Base-by-base conservation (phyloP, 2,888 invertebrate genomes). In the Idaea straminata region DNA sequence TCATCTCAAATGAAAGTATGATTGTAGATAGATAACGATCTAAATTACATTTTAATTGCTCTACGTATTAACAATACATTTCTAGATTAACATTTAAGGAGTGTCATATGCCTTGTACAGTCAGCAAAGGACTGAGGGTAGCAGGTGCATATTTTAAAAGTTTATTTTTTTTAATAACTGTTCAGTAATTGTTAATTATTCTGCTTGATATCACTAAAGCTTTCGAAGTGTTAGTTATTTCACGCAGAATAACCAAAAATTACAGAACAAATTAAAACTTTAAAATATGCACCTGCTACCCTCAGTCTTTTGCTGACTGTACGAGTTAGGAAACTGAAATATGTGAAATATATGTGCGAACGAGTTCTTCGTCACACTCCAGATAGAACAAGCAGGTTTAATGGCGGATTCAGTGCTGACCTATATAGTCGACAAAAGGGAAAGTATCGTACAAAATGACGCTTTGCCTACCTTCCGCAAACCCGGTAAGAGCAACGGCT, bases 381-480 rank as follows among this genome's bases (percentile, higher is more conserved):
- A 76, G 73, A 77, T 77, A 68, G 65, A 73, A 69, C 68, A 73
- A 77, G 73, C 74, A 72, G 72, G 74, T 73, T 76, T 77, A 76
- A 67, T 62, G 66, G 77, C 70, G 79, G 78, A 78, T 78, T 79
- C 76, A 71, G 69, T 73, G 74, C 70, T 83, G 86, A 86, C 86
- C 86, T 84, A 85, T 74, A 80, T 85, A 76, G 74, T 64, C 77
- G 69, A 65, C 71, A 80, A 75, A 76, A 74, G 74, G 77, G 78
- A 83, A 82, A 81, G 79, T 78, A 77, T 72, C 75, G 78, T 74
- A 76, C 74, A 71, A 81, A 83, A 82, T 82, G 80, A 83, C 80
- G 73, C 71, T 73, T 68, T 69, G 70, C 71, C 71, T 74, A 76
- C 78, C 82, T 84, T 83, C 78, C 73, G 77, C 75, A 77, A 70